Evolutionary conservation across 2,113 vertebrate genomes (phyloP).

Genomic region (Tyrannus savana): DNA sequence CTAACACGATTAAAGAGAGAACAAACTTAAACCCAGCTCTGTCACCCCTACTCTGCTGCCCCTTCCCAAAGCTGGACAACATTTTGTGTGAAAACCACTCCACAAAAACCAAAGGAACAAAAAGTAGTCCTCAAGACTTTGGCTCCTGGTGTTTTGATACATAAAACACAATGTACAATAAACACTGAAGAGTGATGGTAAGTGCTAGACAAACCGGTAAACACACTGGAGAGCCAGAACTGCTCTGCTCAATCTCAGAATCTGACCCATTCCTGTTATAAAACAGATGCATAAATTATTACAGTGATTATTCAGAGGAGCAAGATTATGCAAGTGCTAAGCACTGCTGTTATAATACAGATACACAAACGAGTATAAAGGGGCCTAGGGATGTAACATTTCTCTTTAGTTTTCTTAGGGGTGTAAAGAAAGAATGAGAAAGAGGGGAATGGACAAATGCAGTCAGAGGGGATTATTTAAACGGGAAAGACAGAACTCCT

Average conservation of each 20-base stretch:
- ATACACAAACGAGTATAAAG: constrained; percentile 38
- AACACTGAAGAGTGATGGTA: neutral
- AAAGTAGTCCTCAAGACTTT: neutral
- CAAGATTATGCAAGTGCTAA: constrained; percentile 51
- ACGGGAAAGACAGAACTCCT: constrained; percentile 10
- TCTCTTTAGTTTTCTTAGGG: constrained; percentile 13
- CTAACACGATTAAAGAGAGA: neutral
- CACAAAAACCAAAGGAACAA: neutral
- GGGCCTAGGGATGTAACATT: constrained; percentile 24
- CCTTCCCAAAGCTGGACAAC: neutral
- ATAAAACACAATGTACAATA: neutral
- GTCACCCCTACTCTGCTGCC: neutral
- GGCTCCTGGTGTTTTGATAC: neutral
- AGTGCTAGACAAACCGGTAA: neutral
- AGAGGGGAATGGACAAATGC: neutral
- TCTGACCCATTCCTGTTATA: constrained; percentile 14
- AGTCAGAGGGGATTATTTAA: constrained; percentile 7
- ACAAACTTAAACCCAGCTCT: neutral
- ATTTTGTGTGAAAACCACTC: neutral
- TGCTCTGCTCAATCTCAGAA: neutral
- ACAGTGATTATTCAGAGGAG: constrained; percentile 33
- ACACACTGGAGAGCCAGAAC: neutral
- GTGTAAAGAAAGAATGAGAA: constrained; percentile 2
- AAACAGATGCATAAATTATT: constrained; percentile 52
- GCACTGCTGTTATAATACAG: constrained; percentile 16